phyloP scores from a whole-genome alignment of 2,113 vertebrate species.

The Nothocercus julius region DNA sequence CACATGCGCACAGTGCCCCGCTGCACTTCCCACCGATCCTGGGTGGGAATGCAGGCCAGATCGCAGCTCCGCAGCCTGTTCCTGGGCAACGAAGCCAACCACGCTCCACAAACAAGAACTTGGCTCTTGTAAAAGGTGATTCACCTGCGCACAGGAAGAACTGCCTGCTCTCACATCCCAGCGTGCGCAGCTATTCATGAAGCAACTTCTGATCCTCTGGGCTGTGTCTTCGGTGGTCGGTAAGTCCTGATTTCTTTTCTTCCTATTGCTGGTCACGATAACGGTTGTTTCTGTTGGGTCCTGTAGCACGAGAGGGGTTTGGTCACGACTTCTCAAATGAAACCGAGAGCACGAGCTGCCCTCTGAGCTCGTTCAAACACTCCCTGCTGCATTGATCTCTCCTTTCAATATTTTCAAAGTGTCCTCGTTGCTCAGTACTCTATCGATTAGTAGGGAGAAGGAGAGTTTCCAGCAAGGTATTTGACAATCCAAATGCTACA shows the following conservation, averaged over 20 bases:
- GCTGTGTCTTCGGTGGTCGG: slow-evolving; percentile 51
- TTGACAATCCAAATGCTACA: neutral
- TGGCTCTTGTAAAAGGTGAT: neutral
- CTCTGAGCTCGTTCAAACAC: neutral
- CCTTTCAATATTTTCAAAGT: neutral
- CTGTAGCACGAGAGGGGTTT: neutral
- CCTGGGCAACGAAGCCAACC: neutral
- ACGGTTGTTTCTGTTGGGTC: neutral
- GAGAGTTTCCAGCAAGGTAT: neutral
- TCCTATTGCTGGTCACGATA: rapidly evolving
- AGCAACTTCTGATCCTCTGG: slow-evolving; percentile 58
- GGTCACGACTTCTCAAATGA: neutral
- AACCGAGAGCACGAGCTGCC: neutral
- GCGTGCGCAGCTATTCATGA: slow-evolving; percentile 57
- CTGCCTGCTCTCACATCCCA: neutral
- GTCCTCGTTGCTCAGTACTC: neutral
- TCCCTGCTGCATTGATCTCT: neutral
- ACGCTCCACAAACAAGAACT: neutral
- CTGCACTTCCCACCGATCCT: neutral
- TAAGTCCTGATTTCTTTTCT: slow-evolving; percentile 61
- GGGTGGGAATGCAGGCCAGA: neutral
- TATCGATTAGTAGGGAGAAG: neutral
- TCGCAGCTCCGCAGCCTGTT: neutral
- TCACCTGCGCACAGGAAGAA: neutral
- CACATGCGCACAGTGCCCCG: slow-evolving; percentile 3